These are phyloP conservation scores for Tenodera sinensis DNA, from an alignment of 2,888 invertebrate genomes.

Conservation along the genomic window DNA sequence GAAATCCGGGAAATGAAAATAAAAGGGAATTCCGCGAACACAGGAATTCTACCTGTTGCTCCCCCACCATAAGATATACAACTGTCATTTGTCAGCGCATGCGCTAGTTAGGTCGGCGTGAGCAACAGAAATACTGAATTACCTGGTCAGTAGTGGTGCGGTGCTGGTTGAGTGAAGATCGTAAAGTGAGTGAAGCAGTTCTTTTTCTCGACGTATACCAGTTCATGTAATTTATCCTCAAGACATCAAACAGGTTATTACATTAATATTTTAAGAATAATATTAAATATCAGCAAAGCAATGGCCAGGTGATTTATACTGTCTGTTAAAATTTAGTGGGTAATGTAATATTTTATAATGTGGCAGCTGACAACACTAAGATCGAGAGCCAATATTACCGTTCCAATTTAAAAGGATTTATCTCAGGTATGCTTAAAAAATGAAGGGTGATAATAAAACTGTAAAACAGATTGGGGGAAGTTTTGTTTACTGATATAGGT, in stretches of 20 bases:
- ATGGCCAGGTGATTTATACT: no score
- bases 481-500: no score
- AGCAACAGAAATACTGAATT: neutral
- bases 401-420: no score
- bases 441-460: no score
- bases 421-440: no score
- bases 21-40: neutral
- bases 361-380: no score
- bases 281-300: no score
- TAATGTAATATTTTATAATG: no score
- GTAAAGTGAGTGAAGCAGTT: neutral
- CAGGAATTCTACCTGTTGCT: neutral
- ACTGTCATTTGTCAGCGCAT: neutral
- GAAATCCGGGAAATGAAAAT: neutral
- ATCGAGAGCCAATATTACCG: no score
- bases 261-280: no score
- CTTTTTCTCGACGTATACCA: neutral
- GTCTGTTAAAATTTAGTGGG: no score
- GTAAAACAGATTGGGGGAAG: no score
- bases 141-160: neutral
- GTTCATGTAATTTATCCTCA: neutral
- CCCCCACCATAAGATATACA: neutral
- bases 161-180: neutral
- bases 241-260: neutral
- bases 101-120: neutral